phyloP scores from a whole-genome alignment of 2,797 vertebrate genomes.

The Gymnodraco acuticeps region DNA sequence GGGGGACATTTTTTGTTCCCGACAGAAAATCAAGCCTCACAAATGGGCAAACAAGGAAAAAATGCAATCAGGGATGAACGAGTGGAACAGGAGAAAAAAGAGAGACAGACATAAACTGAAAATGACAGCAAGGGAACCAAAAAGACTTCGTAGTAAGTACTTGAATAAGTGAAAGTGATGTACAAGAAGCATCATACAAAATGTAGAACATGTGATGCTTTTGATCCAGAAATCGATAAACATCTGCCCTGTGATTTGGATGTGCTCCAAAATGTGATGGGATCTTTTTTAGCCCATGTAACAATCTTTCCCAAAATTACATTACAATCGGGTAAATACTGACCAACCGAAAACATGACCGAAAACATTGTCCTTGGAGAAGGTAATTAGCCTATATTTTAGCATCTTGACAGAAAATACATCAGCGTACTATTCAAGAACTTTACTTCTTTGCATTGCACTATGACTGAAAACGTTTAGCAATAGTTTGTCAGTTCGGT shows the following conservation, averaged over 20 bases:
- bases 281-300: no score
- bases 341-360: no score
- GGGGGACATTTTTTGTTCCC: slow-evolving; percentile 36
- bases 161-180: slow-evolving; percentile 4
- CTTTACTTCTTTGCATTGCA: not conserved
- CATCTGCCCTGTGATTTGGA: no score
- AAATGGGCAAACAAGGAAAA: slow-evolving; percentile 34
- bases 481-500: not conserved
- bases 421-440: not conserved
- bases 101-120: not conserved
- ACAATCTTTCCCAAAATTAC: no score
- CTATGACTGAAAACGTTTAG: not conserved
- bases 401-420: slow-evolving; percentile 9
- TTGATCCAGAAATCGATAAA: not conserved
- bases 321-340: no score
- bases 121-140: slow-evolving; percentile 9
- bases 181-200: not conserved
- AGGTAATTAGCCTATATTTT: not conserved
- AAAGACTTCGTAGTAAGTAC: not conserved
- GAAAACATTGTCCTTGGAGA: no score
- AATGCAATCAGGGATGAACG: slow-evolving; percentile 29
- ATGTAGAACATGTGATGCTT: not conserved
- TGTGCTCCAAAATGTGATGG: no score
- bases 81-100: not conserved
- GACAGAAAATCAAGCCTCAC: slow-evolving; percentile 32